Percentiles rank a stretch among this genome's conserved stretches.
Evolutionary conservation across 2,113 vertebrate species (phyloP).

Genomic region (Anguilla rostrata): DNA sequence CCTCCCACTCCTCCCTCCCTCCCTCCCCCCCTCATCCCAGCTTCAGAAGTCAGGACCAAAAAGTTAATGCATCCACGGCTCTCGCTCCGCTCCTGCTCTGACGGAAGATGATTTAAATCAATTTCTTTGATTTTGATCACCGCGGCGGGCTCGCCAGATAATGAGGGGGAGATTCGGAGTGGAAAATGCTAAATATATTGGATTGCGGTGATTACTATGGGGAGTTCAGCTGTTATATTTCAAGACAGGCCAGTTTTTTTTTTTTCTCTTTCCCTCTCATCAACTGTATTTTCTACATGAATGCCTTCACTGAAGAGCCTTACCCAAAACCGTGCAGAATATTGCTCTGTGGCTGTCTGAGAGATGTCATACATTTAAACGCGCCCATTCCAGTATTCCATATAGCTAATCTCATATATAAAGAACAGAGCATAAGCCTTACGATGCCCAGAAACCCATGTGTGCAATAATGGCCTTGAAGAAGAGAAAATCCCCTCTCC

Average conservation of each 20-base stretch:
- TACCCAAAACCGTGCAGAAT: neutral
- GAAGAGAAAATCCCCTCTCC: neutral
- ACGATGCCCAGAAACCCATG: neutral
- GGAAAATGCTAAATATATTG: slow-evolving; percentile 39
- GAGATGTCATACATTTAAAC: neutral
- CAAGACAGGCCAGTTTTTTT: slow-evolving; percentile 1
- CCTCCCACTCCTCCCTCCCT: neutral
- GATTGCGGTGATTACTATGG: slow-evolving; percentile 50
- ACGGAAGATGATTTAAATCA: slow-evolving; percentile 48
- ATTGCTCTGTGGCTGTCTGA: neutral
- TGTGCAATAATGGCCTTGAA: neutral
- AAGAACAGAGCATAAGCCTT: neutral
- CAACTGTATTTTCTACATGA: neutral
- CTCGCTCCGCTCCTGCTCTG: slow-evolving; percentile 16
- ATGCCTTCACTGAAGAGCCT: slow-evolving; percentile 3
- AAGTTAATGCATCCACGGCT: neutral
- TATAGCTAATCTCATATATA: neutral
- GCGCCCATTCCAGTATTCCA: neutral
- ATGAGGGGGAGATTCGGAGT: slow-evolving; percentile 45
- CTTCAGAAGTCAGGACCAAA: slow-evolving; percentile 1
- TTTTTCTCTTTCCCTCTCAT: neutral
- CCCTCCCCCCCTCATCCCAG: too few relatives aligned
- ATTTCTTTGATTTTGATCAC: slow-evolving; percentile 65
- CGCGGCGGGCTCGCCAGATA: slow-evolving; percentile 41
- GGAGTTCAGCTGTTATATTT: slow-evolving; percentile 19